Conservation (phyloP, 2,888 invertebrate species). For the Andrena hattorfiana region DNA sequence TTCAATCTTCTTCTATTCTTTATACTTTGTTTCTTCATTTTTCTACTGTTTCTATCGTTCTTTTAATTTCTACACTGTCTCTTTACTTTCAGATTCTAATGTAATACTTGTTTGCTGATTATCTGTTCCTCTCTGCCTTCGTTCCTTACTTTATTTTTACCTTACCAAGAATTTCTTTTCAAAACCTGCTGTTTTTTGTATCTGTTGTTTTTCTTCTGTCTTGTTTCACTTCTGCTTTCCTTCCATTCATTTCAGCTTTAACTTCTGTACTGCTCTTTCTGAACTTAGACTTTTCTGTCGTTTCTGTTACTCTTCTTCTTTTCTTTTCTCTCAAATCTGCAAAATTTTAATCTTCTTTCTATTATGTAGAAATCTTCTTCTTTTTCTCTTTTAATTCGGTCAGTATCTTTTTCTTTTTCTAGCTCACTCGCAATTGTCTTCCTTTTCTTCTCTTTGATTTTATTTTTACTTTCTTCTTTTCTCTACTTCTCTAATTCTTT, state of each 20-base stretch:
- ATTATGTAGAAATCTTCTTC: background rate
- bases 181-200: no score
- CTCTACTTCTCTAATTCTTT: background rate
- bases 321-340: slow-evolving; percentile 7
- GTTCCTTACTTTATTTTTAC: background rate
- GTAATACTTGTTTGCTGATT: slow-evolving; percentile 12
- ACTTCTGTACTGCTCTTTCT: background rate
- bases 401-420: background rate
- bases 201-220: no score
- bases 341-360: background rate
- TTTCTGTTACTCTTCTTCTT: slow-evolving; percentile 25
- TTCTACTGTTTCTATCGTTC: background rate
- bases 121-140: slow-evolving; percentile 16
- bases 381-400: background rate
- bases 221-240: background rate
- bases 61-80: slow-evolving; percentile 18
- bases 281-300: slow-evolving; percentile 25
- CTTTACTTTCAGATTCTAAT: slow-evolving; percentile 13
- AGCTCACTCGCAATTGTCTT: no score
- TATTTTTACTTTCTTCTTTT: background rate
- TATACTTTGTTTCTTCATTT: slow-evolving; percentile 5
- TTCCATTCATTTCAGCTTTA: background rate
- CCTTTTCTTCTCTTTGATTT: background rate
- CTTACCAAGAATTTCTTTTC: background rate
- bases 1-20: background rate